Base-by-base conservation (phyloP, 2,888 invertebrate genomes). In the Morpho helenor region DNA sequence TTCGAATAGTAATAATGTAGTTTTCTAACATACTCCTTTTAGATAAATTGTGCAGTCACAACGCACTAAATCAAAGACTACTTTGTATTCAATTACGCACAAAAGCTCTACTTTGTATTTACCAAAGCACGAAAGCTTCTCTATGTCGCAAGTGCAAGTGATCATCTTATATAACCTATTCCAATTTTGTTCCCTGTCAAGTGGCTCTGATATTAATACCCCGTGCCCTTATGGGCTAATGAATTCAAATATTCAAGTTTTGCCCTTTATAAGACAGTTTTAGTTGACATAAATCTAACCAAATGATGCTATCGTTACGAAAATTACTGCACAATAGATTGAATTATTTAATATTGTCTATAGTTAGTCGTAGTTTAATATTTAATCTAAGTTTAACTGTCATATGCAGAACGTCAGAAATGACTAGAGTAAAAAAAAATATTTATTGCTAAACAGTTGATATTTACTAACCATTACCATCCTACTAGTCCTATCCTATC, bases 201-300 rank as follows among this genome's bases (percentile, higher is more conserved):
- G 42, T 55, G 45, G 45, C 51, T 56, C 53, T 52, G 46, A 57
- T 59, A 63, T 61, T 57, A 61, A 49, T 46, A 61, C 40, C 59
- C 23, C 56, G 39, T 59, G 61, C 57, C 63, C 64, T 62, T 60
- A 63, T 62, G 63, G 62, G 53, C 65, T 68, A 68, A 72, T 69
- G 65, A 66, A 68, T 73, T 68, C 66, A 66, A 72, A 71, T 69
- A 64, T 66, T 66, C 63, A 63, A 66, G 60, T 64, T 64, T 59
- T 69, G 68, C 68, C 70, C 68, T 71, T 67, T 70, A 67, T 64
- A 47, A 61, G 60, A 57, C 53, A 64, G 59, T 62, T 61, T 56
- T 65, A 62, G 58, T 65, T 62, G 64, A 65, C 63, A 69, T 68
- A 66, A 66, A 68, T 69, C 61, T 61, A 60, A 65, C 61, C 58